phyloP scores from a whole-genome alignment of 2,888 invertebrate genomes.

The Phaedon cochleariae region DNA sequence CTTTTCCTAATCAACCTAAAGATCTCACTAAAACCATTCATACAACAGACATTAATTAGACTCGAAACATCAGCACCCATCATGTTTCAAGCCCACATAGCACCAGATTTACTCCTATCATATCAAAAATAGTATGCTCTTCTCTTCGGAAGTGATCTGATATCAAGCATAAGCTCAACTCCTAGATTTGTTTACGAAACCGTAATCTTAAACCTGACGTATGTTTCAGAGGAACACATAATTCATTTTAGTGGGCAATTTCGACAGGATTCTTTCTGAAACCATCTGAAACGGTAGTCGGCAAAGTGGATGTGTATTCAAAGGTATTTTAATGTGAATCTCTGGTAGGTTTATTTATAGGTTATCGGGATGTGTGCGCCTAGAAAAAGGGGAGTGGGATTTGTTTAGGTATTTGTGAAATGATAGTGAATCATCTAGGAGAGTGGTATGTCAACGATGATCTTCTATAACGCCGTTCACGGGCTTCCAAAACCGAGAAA shows the following conservation, averaged over 20 bases:
- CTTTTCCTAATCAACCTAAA: neutral
- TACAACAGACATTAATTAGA: neutral
- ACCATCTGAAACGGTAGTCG: constrained; percentile 33
- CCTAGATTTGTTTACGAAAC: constrained; percentile 26
- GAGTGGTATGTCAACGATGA: neutral
- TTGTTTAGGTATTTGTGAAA: neutral
- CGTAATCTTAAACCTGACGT: constrained; percentile 32
- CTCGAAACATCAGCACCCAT: neutral
- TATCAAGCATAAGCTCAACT: constrained; percentile 16
- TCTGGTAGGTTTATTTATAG: constrained; percentile 3
- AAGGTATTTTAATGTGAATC: constrained; percentile 6
- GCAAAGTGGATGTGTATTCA: neutral
- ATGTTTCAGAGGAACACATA: constrained; percentile 27
- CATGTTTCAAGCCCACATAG: neutral
- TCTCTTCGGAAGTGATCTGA: constrained; percentile 12
- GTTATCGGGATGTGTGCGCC: neutral
- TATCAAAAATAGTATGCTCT: constrained; percentile 13
- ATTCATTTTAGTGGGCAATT: constrained; percentile 32
- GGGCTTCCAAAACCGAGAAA: neutral
- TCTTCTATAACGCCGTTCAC: neutral
- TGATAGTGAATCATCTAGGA: neutral
- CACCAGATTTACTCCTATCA: neutral
- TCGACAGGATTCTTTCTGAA: constrained; percentile 24
- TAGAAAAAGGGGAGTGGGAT: neutral
- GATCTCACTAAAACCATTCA: neutral